Conservation (phyloP, 1,140 invertebrate genomes). For the Drosophila burlai region DNA sequence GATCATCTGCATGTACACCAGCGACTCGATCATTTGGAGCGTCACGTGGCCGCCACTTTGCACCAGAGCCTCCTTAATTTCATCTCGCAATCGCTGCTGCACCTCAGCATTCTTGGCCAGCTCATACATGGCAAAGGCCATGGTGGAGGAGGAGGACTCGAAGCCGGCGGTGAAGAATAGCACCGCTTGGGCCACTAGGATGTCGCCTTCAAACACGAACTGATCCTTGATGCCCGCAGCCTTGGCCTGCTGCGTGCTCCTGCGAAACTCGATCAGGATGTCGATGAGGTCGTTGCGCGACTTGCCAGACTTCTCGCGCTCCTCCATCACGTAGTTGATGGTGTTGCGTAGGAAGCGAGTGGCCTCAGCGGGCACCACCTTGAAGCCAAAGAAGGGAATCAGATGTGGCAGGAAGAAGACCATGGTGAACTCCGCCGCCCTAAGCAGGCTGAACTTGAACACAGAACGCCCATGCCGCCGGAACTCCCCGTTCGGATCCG, state of each 20-base stretch:
- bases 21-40: conserved; percentile 83
- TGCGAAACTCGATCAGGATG: conserved; percentile 75
- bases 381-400: conserved; percentile 66
- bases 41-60: conserved; percentile 79
- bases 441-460: conserved; percentile 86
- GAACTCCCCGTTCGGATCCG: conserved; percentile 85
- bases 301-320: conserved; percentile 72
- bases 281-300: conserved; percentile 86
- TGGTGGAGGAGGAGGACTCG: conserved; percentile 86
- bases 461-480: conserved; percentile 85
- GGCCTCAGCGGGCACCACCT: conserved; percentile 64
- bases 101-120: conserved; percentile 85
- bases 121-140: conserved; percentile 86
- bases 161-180: conserved; percentile 89
- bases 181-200: conserved; percentile 87
- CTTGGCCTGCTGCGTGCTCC: conserved; percentile 54
- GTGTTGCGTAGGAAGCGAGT: conserved; percentile 74
- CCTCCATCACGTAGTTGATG: conserved; percentile 83
- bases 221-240: conserved; percentile 22
- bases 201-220: conserved; percentile 76
- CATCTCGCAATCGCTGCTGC: conserved; percentile 85
- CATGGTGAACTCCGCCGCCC: conserved; percentile 86
- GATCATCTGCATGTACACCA: conserved; percentile 85
- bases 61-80: conserved; percentile 84
- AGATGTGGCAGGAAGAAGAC: conserved; percentile 85